These are phyloP conservation scores for Ctenosaura bakeri DNA, from an alignment of 2,797 vertebrate genomes.

Conservation along the genomic window DNA sequence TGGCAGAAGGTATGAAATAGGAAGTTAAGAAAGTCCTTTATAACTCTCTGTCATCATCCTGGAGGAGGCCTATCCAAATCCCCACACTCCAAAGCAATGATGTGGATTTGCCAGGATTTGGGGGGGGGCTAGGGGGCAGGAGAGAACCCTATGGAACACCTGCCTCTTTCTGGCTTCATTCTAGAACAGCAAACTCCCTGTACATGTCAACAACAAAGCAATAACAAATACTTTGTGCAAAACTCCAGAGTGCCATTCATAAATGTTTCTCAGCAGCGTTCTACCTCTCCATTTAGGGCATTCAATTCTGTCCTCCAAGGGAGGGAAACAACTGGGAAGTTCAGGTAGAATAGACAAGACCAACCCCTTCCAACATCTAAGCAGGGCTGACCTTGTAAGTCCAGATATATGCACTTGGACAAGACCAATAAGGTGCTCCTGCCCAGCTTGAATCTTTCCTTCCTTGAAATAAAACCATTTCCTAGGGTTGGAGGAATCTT, in stretches of 20 bases:
- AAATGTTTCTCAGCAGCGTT: constrained; percentile 50
- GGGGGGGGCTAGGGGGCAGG: background rate
- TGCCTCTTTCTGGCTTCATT: constrained; percentile 53
- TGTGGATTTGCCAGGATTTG: constrained; percentile 56
- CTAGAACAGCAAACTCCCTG: constrained; percentile 59
- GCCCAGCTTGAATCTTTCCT: background rate
- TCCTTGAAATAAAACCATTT: background rate
- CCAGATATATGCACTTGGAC: too few species aligned
- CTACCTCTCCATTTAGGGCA: constrained; percentile 49
- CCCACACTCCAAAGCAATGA: constrained; percentile 13
- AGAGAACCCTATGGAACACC: constrained; percentile 62
- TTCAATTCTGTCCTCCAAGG: background rate
- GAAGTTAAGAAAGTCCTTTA: background rate
- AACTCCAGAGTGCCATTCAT: constrained; percentile 40
- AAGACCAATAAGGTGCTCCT: too few species aligned
- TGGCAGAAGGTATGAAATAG: background rate
- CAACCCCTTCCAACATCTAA: too few species aligned
- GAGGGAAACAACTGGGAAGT: background rate
- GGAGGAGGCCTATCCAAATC: background rate
- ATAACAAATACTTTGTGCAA: constrained; percentile 28
- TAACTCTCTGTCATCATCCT: background rate
- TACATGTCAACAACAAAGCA: constrained; percentile 51
- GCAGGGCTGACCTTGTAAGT: background rate
- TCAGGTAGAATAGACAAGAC: too few species aligned
- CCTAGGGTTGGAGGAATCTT: background rate